Percentiles rank a stretch among this genome's conserved stretches.
Evolutionary conservation across 2,113 vertebrate species (phyloP).

Genomic region (Blennius ocellaris): DNA sequence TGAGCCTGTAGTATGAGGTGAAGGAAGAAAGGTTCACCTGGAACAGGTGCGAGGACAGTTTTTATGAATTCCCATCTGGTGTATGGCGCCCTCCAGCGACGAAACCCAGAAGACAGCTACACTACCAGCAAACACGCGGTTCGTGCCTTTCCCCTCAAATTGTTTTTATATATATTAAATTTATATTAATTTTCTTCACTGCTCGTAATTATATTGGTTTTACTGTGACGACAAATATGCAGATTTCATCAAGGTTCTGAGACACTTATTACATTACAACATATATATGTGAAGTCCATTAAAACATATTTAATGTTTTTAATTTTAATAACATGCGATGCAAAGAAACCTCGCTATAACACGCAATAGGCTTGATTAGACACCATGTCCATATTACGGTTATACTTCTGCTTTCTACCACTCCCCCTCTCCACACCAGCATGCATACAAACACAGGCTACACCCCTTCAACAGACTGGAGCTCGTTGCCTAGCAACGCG

Average conservation of each 20-base stretch:
- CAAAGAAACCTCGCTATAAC: background rate
- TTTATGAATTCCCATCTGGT: slow-evolving; percentile 3
- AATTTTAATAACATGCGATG: background rate
- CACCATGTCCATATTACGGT: background rate
- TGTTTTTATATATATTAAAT: too few relatives aligned
- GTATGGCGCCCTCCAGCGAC: slow-evolving; percentile 53
- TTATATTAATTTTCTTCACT: too few relatives aligned
- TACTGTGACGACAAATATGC: too few relatives aligned
- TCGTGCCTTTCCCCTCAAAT: background rate
- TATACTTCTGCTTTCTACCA: slow-evolving; percentile 6
- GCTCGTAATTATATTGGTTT: too few relatives aligned
- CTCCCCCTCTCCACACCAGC: slow-evolving; percentile 28
- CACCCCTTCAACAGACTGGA: slow-evolving; percentile 58
- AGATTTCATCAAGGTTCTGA: too few relatives aligned
- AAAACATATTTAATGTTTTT: background rate
- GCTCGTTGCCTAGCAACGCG: slow-evolving; percentile 78
- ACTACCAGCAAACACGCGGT: too few relatives aligned
- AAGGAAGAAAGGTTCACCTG: background rate
- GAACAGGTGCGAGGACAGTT: background rate
- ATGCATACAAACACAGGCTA: slow-evolving; percentile 41
- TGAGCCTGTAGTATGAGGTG: too few relatives aligned
- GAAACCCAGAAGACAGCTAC: background rate
- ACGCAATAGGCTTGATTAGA: background rate
- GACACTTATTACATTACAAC: too few relatives aligned
- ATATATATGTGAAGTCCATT: too few relatives aligned